Conservation (phyloP, 2,113 vertebrate species). For the Epinephelus lanceolatus region DNA sequence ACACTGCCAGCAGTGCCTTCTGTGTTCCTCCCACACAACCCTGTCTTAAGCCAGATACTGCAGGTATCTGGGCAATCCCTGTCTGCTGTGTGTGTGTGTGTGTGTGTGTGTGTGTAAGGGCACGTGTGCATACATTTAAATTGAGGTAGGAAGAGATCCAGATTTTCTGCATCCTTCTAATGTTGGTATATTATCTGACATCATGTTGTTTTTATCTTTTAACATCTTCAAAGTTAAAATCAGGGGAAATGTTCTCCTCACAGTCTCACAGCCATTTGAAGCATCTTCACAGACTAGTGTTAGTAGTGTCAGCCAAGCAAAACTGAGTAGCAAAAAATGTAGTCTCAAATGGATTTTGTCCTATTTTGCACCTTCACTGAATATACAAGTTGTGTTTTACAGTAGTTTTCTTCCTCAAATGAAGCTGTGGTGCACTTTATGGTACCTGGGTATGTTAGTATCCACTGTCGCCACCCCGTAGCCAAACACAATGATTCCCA, state of each 20-base stretch:
- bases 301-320: not conserved
- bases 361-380: not conserved
- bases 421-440: not conserved
- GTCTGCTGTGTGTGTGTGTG: slow-evolving; percentile 43
- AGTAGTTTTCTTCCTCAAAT: not conserved
- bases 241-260: not conserved
- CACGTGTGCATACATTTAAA: slow-evolving; percentile 35
- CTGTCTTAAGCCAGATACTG: slow-evolving; percentile 68
- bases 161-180: slow-evolving; percentile 13
- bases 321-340: not conserved
- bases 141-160: slow-evolving; percentile 18
- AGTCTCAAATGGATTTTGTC: not conserved
- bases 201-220: not conserved
- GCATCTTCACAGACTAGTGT: not conserved
- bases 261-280: not conserved
- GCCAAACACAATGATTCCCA: slow-evolving; percentile 96
- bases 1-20: slow-evolving; percentile 56
- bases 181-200: not conserved
- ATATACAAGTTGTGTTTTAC: not conserved
- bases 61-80: slow-evolving; percentile 71
- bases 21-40: slow-evolving; percentile 71
- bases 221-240: not conserved
- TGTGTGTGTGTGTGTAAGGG: slow-evolving; percentile 10
- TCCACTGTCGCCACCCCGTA: slow-evolving; percentile 96
- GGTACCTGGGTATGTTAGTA: slow-evolving; percentile 94